A percentile compares a stretch with the other conserved stretches of the same genome.
These are phyloP conservation scores for Himalopsyche japonica DNA, from an alignment of 2,888 invertebrate species.

Conservation along the genomic window DNA sequence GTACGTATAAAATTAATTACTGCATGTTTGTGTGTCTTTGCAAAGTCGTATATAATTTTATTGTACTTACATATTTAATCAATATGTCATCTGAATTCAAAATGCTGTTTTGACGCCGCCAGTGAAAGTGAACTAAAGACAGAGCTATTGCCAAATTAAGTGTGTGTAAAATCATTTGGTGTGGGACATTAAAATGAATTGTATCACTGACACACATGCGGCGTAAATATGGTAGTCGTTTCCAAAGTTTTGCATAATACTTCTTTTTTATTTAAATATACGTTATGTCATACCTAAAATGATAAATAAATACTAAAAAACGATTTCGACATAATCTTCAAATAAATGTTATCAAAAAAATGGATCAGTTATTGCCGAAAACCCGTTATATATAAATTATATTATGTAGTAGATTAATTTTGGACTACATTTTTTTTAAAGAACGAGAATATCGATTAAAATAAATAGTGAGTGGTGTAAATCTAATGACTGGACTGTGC, in stretches of 20 bases:
- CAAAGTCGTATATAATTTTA: neutral
- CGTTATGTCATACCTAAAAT: too few species aligned
- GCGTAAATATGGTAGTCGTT: neutral
- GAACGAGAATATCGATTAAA: too few species aligned
- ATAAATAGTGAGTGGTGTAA: too few species aligned
- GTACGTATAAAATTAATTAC: neutral
- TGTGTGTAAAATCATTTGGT: neutral
- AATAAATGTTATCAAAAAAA: too few species aligned
- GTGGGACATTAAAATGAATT: neutral
- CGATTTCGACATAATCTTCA: too few species aligned
- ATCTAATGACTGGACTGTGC: too few species aligned
- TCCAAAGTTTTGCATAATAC: neutral
- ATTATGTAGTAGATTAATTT: too few species aligned
- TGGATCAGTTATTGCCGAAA: too few species aligned
- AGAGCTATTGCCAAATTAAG: neutral
- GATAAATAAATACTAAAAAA: too few species aligned
- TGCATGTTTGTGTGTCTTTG: neutral
- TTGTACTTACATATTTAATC: neutral
- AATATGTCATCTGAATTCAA: neutral
- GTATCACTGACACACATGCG: neutral
- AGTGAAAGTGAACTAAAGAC: neutral
- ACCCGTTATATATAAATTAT: too few species aligned
- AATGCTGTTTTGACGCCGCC: neutral
- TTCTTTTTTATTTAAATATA: too few species aligned
- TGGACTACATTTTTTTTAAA: too few species aligned